Conservation (phyloP, 2,888 invertebrate genomes). For the Drosophila histrio region DNA sequence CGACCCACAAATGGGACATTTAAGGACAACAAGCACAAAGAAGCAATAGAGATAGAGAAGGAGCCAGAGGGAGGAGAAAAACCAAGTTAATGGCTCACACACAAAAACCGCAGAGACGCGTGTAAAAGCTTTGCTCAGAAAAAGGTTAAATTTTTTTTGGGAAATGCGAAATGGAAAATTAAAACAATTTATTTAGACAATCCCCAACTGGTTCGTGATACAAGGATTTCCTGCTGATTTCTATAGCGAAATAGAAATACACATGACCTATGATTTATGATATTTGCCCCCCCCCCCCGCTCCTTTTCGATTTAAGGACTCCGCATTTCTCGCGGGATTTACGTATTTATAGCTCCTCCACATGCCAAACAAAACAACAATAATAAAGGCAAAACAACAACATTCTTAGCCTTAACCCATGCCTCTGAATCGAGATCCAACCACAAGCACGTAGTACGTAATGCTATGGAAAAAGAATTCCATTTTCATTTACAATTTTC, state of each 20-base stretch:
- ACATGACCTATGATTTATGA: slow-evolving; percentile 60
- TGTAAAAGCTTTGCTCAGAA: slow-evolving; percentile 32
- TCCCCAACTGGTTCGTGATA: neutral
- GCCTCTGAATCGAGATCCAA: slow-evolving; percentile 10
- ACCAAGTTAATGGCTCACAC: slow-evolving; percentile 47
- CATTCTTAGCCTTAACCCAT: slow-evolving; percentile 35
- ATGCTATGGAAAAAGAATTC: slow-evolving; percentile 30
- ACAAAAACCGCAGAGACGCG: slow-evolving; percentile 56
- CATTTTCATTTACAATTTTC: slow-evolving; percentile 51
- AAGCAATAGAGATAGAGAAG: neutral
- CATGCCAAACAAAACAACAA: slow-evolving; percentile 2
- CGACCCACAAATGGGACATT: slow-evolving; percentile 39
- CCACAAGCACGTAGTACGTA: slow-evolving; percentile 66
- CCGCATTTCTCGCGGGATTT: slow-evolving; percentile 22
- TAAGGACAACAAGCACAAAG: neutral
- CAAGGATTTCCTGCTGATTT: neutral
- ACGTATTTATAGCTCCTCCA: slow-evolving; percentile 60
- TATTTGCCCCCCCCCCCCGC: too few relatives aligned
- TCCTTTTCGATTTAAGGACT: neutral
- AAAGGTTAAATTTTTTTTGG: slow-evolving; percentile 52
- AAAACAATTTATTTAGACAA: slow-evolving; percentile 7
- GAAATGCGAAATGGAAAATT: slow-evolving; percentile 16
- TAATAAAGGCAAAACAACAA: neutral
- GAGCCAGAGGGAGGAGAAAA: neutral
- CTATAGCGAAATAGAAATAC: slow-evolving; percentile 16